Percentiles rank a stretch among this genome's conserved stretches.
Conservation (phyloP, 2,888 invertebrate species). For the Bellardia bayeri region DNA sequence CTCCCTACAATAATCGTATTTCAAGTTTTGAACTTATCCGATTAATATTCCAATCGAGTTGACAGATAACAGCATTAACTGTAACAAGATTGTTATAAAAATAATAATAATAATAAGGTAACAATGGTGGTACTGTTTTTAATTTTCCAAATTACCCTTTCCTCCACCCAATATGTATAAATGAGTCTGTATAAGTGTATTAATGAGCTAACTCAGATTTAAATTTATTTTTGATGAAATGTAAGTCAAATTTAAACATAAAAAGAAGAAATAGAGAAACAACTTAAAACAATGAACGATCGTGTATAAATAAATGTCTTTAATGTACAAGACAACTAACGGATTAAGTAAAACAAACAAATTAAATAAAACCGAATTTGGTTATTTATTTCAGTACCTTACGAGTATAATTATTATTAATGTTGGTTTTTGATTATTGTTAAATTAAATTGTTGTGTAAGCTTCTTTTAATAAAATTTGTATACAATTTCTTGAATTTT, state of each 20-base stretch:
- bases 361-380: conserved; percentile 5
- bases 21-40: too few relatives aligned
- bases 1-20: too few relatives aligned
- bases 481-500: conserved; percentile 34
- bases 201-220: conserved; percentile 29
- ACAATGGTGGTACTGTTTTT: neutral
- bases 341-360: conserved; percentile 24
- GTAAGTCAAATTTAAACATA: conserved; percentile 19
- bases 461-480: conserved; percentile 23
- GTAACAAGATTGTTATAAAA: too few relatives aligned
- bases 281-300: conserved; percentile 37
- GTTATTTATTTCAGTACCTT: conserved; percentile 1
- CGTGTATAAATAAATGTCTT: conserved; percentile 38
- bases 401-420: neutral
- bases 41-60: too few relatives aligned
- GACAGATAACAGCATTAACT: too few relatives aligned
- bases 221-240: conserved; percentile 37
- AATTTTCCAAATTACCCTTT: conserved; percentile 20
- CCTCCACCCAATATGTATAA: neutral
- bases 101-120: too few relatives aligned
- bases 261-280: conserved; percentile 19
- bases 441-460: conserved; percentile 51
- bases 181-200: neutral
- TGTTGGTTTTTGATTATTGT: conserved; percentile 30
- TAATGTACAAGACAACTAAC: conserved; percentile 14